Evolutionary conservation across 2,888 invertebrate genomes (phyloP), one percentile per base, ranked within the genome.

Genomic region (Piscicola geometra): DNA sequence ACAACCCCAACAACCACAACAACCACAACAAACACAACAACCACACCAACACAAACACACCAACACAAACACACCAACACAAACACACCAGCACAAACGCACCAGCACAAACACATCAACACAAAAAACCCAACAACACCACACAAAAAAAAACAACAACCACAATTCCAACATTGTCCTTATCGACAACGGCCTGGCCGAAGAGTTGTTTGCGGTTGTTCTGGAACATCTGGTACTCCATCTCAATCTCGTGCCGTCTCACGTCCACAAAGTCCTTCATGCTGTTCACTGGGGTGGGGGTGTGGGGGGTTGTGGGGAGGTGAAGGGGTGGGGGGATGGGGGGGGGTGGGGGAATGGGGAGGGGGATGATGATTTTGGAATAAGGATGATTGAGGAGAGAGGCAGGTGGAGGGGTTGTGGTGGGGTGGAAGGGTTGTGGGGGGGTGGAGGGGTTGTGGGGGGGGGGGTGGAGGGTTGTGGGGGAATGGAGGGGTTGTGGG

Each of bases 211-310:
- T 78, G 73, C 82, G 81, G 32, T 81, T 82, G 25, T 80, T 78
- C 77, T 86, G 86, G 80, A 84, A 81, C 66, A 79, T 77, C 80
- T 83, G 83, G 81, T 85, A 89, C 87, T 97, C 97, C 81, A 91
- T 88, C 77, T 90, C 89, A 82, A 92, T 90, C 84, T 97, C 97
- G 88, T 93, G 90, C 84, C 92, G 90, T 83, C 93, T 93, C 91
- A 94, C 91, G 82, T 94, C 94, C 50, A 90, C 91, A 86, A 96
- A 96, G 33, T 81, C 81, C 47, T 85, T 86, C 89, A 92, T 86
- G 91, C 93, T 1, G 91, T 87, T 94, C 0, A 97, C 96, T 86
- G 97, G 5, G 2, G 12, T 33, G 52, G 25, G 30, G 2, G 32
- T 12, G 15, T 64, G 21, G 25, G 32, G 2, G n/a, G 9, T 28